Evolutionary conservation across 1,140 invertebrate genomes (phyloP), one percentile per base, ranked within the genome.

Genomic region (Eupeodes corollae): DNA sequence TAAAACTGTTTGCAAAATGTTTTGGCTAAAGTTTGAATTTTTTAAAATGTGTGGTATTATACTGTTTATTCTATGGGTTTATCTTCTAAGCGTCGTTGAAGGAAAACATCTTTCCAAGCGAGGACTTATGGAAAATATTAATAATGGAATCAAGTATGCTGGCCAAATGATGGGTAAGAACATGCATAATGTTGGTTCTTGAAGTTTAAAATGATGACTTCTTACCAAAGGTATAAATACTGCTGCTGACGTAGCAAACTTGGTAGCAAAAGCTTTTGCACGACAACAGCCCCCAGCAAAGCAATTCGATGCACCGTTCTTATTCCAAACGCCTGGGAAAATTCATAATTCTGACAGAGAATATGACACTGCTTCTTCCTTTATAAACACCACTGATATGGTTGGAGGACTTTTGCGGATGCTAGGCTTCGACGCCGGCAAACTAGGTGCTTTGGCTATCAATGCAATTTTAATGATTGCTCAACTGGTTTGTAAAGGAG

Each of bases 391-490:
- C 3, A 26, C 26, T 2, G 42, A 26, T 8, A 26, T 26, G 21
- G 8, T 26, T 84, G n/a, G 70, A 74, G 1, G 76, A 75, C 12
- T 89, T 57, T 74, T 89, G 40, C 73, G 78, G 26, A 70, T 89
- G 30, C 69, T 89, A 37, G 84, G 83, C 14, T 73, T 89, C 38
- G 82, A 88, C 58, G 73, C 79, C 0, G 77, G 75, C 19, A 84
- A 85, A 67, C 72, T 88, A 15, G 79, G 82, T 21, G 84, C 86
- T 0, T 79, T 89, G 38, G 83, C 84, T 1, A 69, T 90, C 2
- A 90, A 90, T 63, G 82, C 80, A 12, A 71, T 88, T 6, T 79
- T 89, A 46, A 86, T 88, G 64, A 70, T 90, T n/a, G 84, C 85
- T 3, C 84, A 89, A 72, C 74, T 87, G 78, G 86, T 88, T 70